Evolutionary conservation across 2,113 vertebrate genomes (phyloP).

Genomic region (Corythoichthys intestinalis): DNA sequence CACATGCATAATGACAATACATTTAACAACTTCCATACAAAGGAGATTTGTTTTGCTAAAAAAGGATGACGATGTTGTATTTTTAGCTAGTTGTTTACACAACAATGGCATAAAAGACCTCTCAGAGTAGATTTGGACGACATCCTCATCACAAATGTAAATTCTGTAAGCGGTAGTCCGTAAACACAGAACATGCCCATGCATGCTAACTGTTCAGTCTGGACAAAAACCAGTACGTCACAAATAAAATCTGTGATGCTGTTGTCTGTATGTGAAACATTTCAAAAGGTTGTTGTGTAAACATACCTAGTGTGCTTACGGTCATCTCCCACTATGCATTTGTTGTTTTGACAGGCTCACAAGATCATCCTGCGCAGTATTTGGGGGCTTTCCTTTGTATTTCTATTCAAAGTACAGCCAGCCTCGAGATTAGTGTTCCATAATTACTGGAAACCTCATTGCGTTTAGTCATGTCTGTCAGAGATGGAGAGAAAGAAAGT

Average conservation of each 20-base stretch:
- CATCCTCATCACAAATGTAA: neutral
- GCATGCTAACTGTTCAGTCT: neutral
- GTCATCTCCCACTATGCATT: neutral
- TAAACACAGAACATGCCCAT: neutral
- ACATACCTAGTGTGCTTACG: neutral
- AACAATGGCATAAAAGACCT: neutral
- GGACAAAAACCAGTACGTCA: neutral
- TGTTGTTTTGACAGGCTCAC: neutral
- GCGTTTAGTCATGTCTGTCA: conserved; percentile 2
- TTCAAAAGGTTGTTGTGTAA: neutral
- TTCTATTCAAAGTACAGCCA: neutral
- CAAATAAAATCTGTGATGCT: neutral
- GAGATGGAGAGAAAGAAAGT: conserved; percentile 10
- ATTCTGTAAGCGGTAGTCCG: neutral
- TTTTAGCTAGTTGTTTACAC: neutral
- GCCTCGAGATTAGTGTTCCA: conserved; percentile 21
- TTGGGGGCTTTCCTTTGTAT: conserved; percentile 4
- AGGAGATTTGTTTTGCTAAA: neutral
- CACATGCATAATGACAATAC: neutral
- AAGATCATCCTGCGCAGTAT: conserved; percentile 11
- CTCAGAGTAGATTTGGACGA: neutral
- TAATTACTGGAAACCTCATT: conserved; percentile 27
- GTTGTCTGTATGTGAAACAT: neutral
- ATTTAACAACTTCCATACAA: neutral
- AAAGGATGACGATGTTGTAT: neutral